phyloP scores from a whole-genome alignment of 2,113 vertebrate species.

The Chloebia gouldiae region DNA sequence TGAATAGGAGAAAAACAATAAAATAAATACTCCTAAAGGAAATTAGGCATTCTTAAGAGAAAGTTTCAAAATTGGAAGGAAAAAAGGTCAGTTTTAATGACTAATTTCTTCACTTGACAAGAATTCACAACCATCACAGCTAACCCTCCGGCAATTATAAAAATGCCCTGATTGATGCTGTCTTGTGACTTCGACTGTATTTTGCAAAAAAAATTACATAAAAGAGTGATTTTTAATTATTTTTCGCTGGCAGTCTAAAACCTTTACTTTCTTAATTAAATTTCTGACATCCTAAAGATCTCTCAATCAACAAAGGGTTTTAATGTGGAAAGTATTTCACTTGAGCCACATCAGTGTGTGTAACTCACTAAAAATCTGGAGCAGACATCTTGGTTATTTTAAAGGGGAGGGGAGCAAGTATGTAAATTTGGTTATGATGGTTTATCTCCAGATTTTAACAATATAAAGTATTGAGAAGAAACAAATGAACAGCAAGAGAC shows the following conservation, averaged over 20 bases:
- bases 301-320: not conserved
- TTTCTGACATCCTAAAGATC: not conserved
- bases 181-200: not conserved
- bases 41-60: not conserved
- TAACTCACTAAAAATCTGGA: not conserved
- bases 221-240: not conserved
- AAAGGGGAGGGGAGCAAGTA: not conserved
- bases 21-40: not conserved
- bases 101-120: slow-evolving; percentile 16
- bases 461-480: not conserved
- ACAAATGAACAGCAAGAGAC: not conserved
- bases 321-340: not conserved
- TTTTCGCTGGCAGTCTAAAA: not conserved
- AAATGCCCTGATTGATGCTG: not conserved
- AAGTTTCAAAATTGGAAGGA: not conserved
- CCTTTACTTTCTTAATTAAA: not conserved
- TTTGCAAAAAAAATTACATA: not conserved
- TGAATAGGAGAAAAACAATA: not conserved
- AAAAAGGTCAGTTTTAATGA: slow-evolving; percentile 1
- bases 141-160: not conserved
- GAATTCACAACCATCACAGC: not conserved
- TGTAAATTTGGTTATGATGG: not conserved
- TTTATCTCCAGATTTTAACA: not conserved
- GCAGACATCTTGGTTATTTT: not conserved
- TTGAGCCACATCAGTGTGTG: not conserved